phyloP scores from a whole-genome alignment of 2,797 vertebrate genomes.

The Rachycentron canadum region DNA sequence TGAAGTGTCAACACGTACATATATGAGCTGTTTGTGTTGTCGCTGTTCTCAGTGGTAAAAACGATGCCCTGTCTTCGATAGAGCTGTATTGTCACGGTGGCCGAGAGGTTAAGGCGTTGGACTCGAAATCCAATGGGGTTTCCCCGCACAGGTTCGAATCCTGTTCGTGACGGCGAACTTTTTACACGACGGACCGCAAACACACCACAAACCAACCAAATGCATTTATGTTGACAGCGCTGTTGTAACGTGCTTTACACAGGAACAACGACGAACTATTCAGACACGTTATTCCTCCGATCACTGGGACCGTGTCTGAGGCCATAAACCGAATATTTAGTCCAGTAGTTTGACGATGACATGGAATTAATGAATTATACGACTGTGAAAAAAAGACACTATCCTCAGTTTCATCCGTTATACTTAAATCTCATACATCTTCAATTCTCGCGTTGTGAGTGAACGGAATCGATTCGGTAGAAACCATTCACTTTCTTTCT shows the following conservation, averaged over 20 bases:
- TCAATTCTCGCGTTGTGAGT: slow-evolving; percentile 63
- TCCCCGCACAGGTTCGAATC: slow-evolving; percentile 96
- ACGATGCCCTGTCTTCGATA: fast-evolving
- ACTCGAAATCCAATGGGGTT: slow-evolving; percentile 98
- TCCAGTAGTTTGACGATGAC: not conserved
- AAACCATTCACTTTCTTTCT: slow-evolving; percentile 31
- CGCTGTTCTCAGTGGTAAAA: no score
- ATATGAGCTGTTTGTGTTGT: no score
- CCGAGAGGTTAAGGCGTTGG: slow-evolving; percentile 98
- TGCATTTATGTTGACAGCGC: no score
- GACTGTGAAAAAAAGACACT: not conserved
- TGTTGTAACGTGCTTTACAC: not conserved
- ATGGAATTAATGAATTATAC: not conserved
- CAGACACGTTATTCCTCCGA: not conserved
- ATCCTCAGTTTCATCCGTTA: not conserved
- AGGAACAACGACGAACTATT: not conserved
- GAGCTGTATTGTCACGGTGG: slow-evolving; percentile 87
- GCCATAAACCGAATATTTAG: not conserved
- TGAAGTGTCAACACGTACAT: fast-evolving
- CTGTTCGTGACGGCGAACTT: slow-evolving; percentile 89
- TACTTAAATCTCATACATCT: not conserved
- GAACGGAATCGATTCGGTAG: not conserved
- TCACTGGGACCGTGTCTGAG: no score
- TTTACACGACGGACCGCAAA: not conserved
- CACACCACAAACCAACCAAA: no score